Conservation (phyloP, 2,888 invertebrate genomes). For the Drosophila melanosoma region DNA sequence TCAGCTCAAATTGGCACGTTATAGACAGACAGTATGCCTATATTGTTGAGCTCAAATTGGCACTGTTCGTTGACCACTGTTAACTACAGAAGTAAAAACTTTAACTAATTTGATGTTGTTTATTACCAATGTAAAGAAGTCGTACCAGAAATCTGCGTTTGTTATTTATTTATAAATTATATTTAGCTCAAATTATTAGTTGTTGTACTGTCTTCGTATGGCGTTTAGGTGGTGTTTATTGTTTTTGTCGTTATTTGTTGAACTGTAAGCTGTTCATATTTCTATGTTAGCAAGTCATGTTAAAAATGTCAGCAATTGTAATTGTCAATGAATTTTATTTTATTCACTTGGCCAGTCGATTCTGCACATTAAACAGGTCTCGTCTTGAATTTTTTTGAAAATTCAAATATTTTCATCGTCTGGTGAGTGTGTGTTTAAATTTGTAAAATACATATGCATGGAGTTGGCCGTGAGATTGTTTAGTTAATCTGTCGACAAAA, state of each 20-base stretch:
- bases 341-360: slow-evolving; percentile 54
- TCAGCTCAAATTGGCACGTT: not conserved
- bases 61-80: slow-evolving; percentile 3
- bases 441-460: slow-evolving; percentile 15
- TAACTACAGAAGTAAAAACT: slow-evolving; percentile 3
- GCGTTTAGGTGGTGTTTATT: slow-evolving; percentile 22
- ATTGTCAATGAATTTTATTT: not conserved
- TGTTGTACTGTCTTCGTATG: not conserved
- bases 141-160: not conserved
- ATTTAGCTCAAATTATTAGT: slow-evolving; percentile 15
- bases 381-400: slow-evolving; percentile 53
- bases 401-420: slow-evolving; percentile 30
- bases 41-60: slow-evolving; percentile 19
- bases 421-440: slow-evolving; percentile 45
- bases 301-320: slow-evolving; percentile 14
- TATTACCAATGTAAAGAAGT: not conserved
- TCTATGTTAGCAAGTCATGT: slow-evolving; percentile 17
- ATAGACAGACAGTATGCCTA: slow-evolving; percentile 1
- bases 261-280: not conserved
- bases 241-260: not conserved
- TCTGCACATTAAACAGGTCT: slow-evolving; percentile 52
- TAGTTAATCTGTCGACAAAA: not conserved
- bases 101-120: not conserved
- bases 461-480: slow-evolving; percentile 36
- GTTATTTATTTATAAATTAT: not conserved